phyloP scores from a whole-genome alignment of 2,113 vertebrate species.

The Atractosteus spatula region DNA sequence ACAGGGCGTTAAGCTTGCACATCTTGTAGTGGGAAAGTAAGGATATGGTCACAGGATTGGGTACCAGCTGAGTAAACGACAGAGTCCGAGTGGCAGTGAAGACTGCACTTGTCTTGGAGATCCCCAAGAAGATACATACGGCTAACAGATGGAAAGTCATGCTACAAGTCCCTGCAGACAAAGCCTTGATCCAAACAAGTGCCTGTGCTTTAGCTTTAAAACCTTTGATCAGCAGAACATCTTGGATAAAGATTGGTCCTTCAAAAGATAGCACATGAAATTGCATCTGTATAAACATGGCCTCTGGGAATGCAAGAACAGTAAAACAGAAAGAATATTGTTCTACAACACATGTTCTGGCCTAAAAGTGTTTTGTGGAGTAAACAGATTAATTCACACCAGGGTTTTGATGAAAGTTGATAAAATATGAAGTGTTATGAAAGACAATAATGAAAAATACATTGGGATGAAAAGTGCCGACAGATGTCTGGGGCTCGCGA shows the following conservation, averaged over 20 bases:
- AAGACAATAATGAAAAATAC: slow-evolving; percentile 43
- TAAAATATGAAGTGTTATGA: slow-evolving; percentile 54
- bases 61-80: slow-evolving; percentile 26
- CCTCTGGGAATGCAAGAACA: slow-evolving; percentile 78
- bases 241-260: slow-evolving; percentile 77
- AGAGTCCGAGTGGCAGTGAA: slow-evolving; percentile 44
- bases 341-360: slow-evolving; percentile 50
- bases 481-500: too few relatives aligned
- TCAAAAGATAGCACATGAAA: slow-evolving; percentile 72
- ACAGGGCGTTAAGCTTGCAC: slow-evolving; percentile 73
- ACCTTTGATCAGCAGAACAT: slow-evolving; percentile 93
- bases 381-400: slow-evolving; percentile 46
- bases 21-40: slow-evolving; percentile 71
- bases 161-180: slow-evolving; percentile 73
- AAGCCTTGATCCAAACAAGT: slow-evolving; percentile 80
- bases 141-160: slow-evolving; percentile 90
- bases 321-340: slow-evolving; percentile 67
- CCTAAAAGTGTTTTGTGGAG: slow-evolving; percentile 50
- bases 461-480: too few relatives aligned
- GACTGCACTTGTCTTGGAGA: slow-evolving; percentile 62
- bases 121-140: slow-evolving; percentile 76
- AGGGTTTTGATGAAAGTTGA: slow-evolving; percentile 26
- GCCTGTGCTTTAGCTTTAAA: slow-evolving; percentile 74
- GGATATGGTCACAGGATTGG: slow-evolving; percentile 61
- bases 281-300: slow-evolving; percentile 98